Base-by-base conservation (phyloP, 2,888 invertebrate genomes). In the Dryobota labecula region DNA sequence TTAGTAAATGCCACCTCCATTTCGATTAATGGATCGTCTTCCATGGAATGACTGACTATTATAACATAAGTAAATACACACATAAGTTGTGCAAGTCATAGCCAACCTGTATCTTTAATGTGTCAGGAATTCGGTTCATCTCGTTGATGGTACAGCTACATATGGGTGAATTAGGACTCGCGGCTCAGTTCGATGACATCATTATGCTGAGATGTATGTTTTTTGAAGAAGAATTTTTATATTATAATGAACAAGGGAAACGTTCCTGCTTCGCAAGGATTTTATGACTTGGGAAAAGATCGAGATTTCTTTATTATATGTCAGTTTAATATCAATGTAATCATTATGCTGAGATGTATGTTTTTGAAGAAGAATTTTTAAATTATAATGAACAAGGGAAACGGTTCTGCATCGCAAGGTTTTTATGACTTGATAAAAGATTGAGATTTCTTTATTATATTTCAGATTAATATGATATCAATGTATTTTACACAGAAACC, bases 31-130 rank as follows among this genome's bases (percentile, higher is more conserved):
- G 13, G 27, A 53, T 67, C 70, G 69, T 67, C 77, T 64, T 69
- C 57, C 33, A 68, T 62, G 67, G 78, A 76, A 74, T 78, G 78
- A 80, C 73, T 70, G 76, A 78, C 78, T 84, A 86, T 84, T 86
- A 82, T 84, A 86, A 82, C 76, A 81, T 81, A 81, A 80, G 86
- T 82, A 84, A 85, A 87, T 86, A 86, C 77, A 80, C 84, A 80
- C 71, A 72, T 33, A 54, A 70, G 65, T 62, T 78, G 61, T 82
- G 87, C 87, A 83, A 87, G 87, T 87, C 87, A 87, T 73, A 51
- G 57, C 57, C 64, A 87, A 85, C 85, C 86, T 86, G 86, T 71
- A 53, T 73, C 53, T 80, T 81, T 65, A 76, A 82, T 84, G 73
- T 76, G 77, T 76, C 84, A 73, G 78, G 77, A 77, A 82, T 84